A percentile compares a stretch with the other conserved stretches of the same genome.
These are phyloP conservation scores for Amiota mariae DNA, from an alignment of 2,888 invertebrate species.

Conservation along the genomic window DNA sequence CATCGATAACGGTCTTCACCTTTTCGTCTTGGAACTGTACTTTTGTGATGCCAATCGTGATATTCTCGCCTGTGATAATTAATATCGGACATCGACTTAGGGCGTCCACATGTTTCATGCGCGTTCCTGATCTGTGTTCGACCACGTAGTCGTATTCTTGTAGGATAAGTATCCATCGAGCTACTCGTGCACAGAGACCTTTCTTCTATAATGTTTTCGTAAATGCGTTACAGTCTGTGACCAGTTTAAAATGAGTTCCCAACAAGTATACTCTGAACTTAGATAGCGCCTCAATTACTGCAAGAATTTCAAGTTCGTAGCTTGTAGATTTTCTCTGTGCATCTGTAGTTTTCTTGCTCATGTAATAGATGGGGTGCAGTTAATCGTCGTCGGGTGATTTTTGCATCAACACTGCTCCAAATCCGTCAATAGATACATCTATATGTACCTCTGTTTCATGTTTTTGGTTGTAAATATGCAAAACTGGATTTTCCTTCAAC, in stretches of 20 bases:
- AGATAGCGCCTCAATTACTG: conserved; percentile 46
- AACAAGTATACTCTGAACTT: conserved; percentile 51
- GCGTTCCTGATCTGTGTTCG: conserved; percentile 44
- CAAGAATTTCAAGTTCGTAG: conserved; percentile 48
- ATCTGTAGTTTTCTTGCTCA: conserved; percentile 42
- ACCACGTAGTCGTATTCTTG: conserved; percentile 49
- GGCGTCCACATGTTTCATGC: conserved; percentile 37
- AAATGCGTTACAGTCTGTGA: conserved; percentile 36
- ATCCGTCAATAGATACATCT: too few species aligned
- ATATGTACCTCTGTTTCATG: too few species aligned
- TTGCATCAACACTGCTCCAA: too few species aligned
- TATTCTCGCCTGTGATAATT: too few species aligned
- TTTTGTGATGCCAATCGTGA: too few species aligned
- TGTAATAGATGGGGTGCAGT: conserved; percentile 42
- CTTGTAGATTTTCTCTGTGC: conserved; percentile 21
- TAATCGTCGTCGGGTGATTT: conserved; percentile 37
- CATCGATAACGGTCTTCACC: too few species aligned
- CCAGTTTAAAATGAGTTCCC: too few species aligned
- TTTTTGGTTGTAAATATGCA: too few species aligned
- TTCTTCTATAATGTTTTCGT: conserved; percentile 55
- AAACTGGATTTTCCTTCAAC: too few species aligned
- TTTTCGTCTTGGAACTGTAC: too few species aligned
- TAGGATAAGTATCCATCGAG: conserved; percentile 41
- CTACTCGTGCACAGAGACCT: conserved; percentile 49
- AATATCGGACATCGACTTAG: conserved; percentile 42